Evolutionary conservation across 2,888 invertebrate genomes (phyloP), one percentile per base, ranked within the genome.

Genomic region (Listrodromus nycthemerus): DNA sequence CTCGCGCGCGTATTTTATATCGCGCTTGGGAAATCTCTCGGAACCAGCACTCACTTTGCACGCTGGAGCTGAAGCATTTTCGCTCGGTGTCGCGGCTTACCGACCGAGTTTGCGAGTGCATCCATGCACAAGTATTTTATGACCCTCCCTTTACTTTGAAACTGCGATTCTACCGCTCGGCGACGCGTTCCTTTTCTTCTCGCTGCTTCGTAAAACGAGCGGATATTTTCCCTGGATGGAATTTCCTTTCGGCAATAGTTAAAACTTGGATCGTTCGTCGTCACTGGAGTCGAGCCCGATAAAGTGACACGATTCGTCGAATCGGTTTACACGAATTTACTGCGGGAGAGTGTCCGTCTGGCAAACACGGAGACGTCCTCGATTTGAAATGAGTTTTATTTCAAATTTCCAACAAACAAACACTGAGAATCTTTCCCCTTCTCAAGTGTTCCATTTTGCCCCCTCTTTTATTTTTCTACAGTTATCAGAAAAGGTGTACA

Each of bases 101-200:
- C 67, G 24, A 66, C 30, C 48, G 84, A 88, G 85, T 88, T 87
- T 80, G 88, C 88, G 90, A 89, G 90, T 89, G 91, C 91, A 91
- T 88, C 89, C 88, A 90, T 89, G 91, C 91, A 90, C 90, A 87
- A 88, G 87, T 92, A 89, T 89, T 92, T 92, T 92, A 92, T 90
- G 87, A 86, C 88, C 81, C 84, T 83, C 82, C 82, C 84, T 83
- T 86, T 81, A 82, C 73, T 74, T 80, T 77, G 45, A 61, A 61
- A 61, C 27, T 79, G 76, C 78, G 70, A 55, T 55, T 27, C 73
- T 76, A 85, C 78, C 48, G 13, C 65, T 45, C 27, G 61, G 41
- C n/a, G 52, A 63, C 27, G 30, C 24, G 6, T 37, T 45, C 76
- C 48, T 65, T 66, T 77, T 82, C 78, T 24, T n/a, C 75, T 58